Conservation (phyloP, 2,113 vertebrate genomes). For the Paralichthys olivaceus region DNA sequence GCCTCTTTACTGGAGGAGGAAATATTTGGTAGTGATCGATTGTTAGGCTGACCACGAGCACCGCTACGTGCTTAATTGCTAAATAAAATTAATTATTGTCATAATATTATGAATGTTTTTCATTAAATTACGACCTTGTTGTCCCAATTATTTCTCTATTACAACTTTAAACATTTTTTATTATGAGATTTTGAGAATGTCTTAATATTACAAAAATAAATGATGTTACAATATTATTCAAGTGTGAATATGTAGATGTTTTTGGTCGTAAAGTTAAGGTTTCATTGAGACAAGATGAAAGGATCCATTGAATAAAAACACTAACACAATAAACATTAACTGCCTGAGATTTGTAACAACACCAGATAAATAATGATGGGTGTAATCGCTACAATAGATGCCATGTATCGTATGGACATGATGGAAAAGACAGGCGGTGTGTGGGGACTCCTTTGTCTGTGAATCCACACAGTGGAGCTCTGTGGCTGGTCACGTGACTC, state of each 20-base stretch:
- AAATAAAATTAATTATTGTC: too few species aligned
- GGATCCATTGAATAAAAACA: not conserved
- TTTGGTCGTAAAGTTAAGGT: not conserved
- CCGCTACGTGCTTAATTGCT: too few species aligned
- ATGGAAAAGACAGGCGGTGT: slow-evolving; percentile 5
- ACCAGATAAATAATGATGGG: not conserved
- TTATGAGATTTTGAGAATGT: too few species aligned
- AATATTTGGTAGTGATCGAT: too few species aligned
- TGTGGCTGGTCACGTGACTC: slow-evolving; percentile 84
- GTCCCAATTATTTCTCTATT: too few species aligned
- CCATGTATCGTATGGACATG: not conserved
- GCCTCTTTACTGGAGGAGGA: too few species aligned
- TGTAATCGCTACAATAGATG: too few species aligned
- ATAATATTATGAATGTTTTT: too few species aligned
- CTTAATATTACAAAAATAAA: too few species aligned
- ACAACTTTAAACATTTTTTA: too few species aligned
- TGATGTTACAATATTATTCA: not conserved
- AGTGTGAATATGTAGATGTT: not conserved
- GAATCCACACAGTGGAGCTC: slow-evolving; percentile 42
- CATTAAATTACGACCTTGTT: too few species aligned
- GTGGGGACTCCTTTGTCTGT: slow-evolving; percentile 73
- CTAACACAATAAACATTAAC: not conserved
- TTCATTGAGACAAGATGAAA: not conserved
- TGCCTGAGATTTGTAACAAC: not conserved
- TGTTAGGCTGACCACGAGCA: too few species aligned